These are phyloP conservation scores for Panthera leo DNA, from an alignment of 2,113 vertebrate species.

Conservation along the genomic window DNA sequence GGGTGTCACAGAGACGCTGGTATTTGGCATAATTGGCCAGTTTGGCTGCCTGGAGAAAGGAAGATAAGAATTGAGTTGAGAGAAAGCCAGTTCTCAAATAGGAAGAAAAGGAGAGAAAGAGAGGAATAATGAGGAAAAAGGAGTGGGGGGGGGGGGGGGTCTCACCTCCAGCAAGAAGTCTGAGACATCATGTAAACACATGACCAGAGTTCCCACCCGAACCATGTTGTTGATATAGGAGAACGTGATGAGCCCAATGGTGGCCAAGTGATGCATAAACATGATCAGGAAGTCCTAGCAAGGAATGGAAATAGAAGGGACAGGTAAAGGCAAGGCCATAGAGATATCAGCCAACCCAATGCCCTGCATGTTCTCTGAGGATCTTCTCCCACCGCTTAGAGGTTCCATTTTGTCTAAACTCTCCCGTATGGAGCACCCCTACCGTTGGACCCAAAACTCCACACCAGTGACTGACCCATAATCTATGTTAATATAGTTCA, in stretches of 20 bases:
- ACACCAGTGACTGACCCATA: background rate
- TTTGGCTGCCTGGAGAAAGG: constrained; percentile 91
- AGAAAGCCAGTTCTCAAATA: constrained; percentile 40
- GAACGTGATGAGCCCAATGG: constrained; percentile 93
- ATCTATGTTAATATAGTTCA: background rate
- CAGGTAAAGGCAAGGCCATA: background rate
- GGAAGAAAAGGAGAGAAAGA: background rate
- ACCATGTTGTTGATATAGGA: constrained; percentile 98
- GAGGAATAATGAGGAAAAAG: background rate
- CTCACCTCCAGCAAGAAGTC: constrained; percentile 96
- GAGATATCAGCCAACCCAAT: background rate
- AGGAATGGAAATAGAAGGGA: background rate
- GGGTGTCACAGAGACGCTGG: constrained; percentile 93
- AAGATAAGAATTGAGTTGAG: constrained; percentile 30
- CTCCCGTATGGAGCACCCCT: background rate
- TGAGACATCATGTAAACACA: constrained; percentile 94
- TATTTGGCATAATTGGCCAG: constrained; percentile 97
- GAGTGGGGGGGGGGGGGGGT: background rate
- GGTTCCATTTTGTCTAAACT: background rate
- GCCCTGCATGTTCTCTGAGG: background rate
- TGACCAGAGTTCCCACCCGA: constrained; percentile 93
- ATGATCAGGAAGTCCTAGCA: constrained; percentile 96
- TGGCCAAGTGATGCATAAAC: constrained; percentile 96
- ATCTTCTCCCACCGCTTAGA: background rate
- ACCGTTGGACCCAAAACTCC: background rate